These are phyloP conservation scores for Otocyon megalotis DNA, from an alignment of 2,113 vertebrate species.

Conservation along the genomic window DNA sequence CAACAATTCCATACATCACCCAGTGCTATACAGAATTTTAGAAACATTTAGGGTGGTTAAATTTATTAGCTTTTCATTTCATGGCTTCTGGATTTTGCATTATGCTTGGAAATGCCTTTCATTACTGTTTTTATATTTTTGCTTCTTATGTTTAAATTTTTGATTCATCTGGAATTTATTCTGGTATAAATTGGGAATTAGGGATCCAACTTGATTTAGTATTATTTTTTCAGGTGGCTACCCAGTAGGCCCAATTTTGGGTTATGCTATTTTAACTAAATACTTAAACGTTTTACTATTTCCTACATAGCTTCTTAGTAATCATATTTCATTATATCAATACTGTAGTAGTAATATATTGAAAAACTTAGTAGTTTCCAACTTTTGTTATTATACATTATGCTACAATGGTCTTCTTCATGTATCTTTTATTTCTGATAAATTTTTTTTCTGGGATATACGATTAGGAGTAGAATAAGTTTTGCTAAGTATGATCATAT, in stretches of 20 bases:
- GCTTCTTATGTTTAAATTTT: slow-evolving; percentile 52
- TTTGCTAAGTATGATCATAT: background rate
- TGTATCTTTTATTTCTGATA: background rate
- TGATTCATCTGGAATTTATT: slow-evolving; percentile 29
- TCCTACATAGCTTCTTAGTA: background rate
- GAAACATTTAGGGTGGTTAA: background rate
- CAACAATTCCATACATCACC: background rate
- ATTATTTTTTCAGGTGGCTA: slow-evolving; percentile 25
- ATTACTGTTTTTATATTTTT: slow-evolving; percentile 29
- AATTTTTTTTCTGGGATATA: background rate
- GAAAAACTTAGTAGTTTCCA: slow-evolving; percentile 23
- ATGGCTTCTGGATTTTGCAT: slow-evolving; percentile 11
- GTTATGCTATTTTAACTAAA: slow-evolving; percentile 24
- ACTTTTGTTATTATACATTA: slow-evolving; percentile 33
- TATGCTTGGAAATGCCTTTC: background rate
- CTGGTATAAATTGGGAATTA: slow-evolving; percentile 43
- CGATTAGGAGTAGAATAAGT: background rate
- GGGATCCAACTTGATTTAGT: slow-evolving; percentile 23
- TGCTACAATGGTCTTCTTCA: background rate
- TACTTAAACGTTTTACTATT: slow-evolving; percentile 32
- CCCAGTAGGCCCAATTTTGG: background rate
- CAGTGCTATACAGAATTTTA: background rate
- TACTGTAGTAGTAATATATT: background rate
- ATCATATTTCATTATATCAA: slow-evolving; percentile 2
- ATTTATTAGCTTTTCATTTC: slow-evolving; percentile 8